A percentile compares a stretch with the other conserved stretches of the same genome.
Conservation (phyloP, 2,888 invertebrate species). For the Adelognathus sp. region DNA sequence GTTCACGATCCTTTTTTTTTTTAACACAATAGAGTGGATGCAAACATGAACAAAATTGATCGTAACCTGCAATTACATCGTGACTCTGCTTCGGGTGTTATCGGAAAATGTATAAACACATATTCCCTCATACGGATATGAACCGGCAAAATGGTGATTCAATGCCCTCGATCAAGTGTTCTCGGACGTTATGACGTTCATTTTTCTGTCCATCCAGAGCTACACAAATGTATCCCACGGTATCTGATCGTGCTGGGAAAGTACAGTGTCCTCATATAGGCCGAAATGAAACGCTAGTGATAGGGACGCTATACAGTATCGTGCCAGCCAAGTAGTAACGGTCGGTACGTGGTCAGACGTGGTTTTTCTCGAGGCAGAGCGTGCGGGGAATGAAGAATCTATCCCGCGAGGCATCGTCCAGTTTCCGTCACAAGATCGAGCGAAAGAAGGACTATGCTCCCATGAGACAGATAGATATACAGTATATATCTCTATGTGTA, state of each 20-base stretch:
- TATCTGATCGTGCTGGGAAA: background rate
- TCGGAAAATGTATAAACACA: no score
- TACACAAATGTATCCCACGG: no score
- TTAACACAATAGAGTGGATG: no score
- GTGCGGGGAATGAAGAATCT: slow-evolving; percentile 53
- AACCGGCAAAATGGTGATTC: no score
- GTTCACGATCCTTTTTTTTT: no score
- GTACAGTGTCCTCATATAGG: background rate
- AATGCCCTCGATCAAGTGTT: no score
- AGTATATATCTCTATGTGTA: background rate
- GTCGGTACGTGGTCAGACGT: slow-evolving; percentile 54
- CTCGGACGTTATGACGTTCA: no score
- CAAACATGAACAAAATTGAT: no score
- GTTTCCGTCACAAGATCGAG: slow-evolving; percentile 19
- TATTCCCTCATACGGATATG: no score
- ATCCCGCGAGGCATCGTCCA: background rate
- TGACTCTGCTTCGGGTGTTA: no score
- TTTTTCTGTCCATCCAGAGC: no score
- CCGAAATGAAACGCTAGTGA: background rate
- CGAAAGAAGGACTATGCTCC: slow-evolving; percentile 10
- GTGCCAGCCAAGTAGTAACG: slow-evolving; percentile 43
- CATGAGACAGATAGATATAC: background rate
- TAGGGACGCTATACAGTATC: background rate
- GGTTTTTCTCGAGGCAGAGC: slow-evolving; percentile 12
- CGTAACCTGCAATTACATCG: no score